Conservation (phyloP, 2,888 invertebrate species). For the Cosmia trapezina region DNA sequence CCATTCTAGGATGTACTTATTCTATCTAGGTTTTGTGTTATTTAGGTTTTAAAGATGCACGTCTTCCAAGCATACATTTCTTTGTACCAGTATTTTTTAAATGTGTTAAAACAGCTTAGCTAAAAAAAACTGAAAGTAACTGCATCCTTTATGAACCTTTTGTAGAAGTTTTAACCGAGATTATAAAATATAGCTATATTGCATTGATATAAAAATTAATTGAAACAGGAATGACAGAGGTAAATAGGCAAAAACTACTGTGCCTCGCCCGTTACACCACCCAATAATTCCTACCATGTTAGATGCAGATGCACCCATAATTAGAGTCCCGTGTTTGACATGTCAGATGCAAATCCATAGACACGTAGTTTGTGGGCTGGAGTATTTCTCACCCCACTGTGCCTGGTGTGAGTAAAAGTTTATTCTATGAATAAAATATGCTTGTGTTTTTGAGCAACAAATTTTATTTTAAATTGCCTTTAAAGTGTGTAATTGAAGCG, state of each 20-base stretch:
- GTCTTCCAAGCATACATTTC: neutral
- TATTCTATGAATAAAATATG: conserved; percentile 1
- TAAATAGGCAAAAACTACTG: neutral
- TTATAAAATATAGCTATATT: neutral
- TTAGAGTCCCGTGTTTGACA: conserved; percentile 46
- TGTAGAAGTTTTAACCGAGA: neutral
- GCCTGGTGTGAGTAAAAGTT: neutral
- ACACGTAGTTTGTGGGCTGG: conserved; percentile 25
- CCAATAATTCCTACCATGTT: conserved; percentile 14
- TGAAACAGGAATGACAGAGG: neutral
- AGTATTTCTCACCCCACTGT: conserved; percentile 13
- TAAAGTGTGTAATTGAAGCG: conserved; percentile 12
- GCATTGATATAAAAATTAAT: neutral
- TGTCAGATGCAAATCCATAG: conserved; percentile 46
- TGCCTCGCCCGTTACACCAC: neutral
- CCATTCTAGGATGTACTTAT: neutral
- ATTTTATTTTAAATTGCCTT: conserved; percentile 9
- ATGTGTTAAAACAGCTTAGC: neutral
- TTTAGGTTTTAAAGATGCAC: neutral
- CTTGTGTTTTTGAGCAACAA: neutral
- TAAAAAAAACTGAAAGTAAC: neutral
- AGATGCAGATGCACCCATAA: conserved; percentile 37
- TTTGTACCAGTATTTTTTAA: too few species aligned
- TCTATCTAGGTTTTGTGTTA: neutral
- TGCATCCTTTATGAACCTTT: too few species aligned